These are phyloP conservation scores for Erebia palarica DNA, from an alignment of 2,888 invertebrate genomes.

Conservation along the genomic window DNA sequence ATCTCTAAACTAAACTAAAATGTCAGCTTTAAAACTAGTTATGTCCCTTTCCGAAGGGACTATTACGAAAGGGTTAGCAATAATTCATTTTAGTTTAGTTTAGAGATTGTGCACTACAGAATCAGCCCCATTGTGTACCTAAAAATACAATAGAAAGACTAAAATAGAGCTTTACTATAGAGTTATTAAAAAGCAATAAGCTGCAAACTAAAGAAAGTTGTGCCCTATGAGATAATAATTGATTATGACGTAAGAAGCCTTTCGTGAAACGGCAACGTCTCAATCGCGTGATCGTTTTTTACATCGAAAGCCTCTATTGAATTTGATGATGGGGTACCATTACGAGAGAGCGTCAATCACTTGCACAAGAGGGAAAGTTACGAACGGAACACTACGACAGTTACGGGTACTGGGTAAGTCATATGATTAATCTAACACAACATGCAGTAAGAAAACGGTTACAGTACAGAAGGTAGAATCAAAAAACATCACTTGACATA, in stretches of 20 bases:
- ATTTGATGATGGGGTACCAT: slow-evolving; percentile 63
- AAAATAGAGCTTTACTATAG: neutral
- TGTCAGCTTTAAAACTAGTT: no score
- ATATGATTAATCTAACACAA: slow-evolving; percentile 9
- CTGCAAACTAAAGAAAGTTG: slow-evolving; percentile 20
- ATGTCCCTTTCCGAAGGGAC: no score
- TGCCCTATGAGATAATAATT: slow-evolving; percentile 41
- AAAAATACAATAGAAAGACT: neutral
- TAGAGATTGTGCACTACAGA: no score
- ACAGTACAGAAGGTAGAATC: no score
- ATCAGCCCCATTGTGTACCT: no score
- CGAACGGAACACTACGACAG: slow-evolving; percentile 35
- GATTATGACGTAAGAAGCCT: slow-evolving; percentile 61
- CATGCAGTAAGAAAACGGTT: neutral
- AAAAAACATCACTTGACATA: no score
- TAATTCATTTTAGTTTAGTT: no score
- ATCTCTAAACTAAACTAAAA: no score
- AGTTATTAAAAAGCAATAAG: slow-evolving; percentile 24
- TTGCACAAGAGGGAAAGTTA: slow-evolving; percentile 69
- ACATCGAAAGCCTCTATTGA: slow-evolving; percentile 66
- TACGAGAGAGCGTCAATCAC: slow-evolving; percentile 72
- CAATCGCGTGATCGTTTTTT: slow-evolving; percentile 67
- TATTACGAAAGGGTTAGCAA: no score
- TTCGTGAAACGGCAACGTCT: slow-evolving; percentile 63
- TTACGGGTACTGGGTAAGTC: slow-evolving; percentile 14